phyloP scores from a whole-genome alignment of 2,888 invertebrate genomes.

The Anagyrus pseudococci region DNA sequence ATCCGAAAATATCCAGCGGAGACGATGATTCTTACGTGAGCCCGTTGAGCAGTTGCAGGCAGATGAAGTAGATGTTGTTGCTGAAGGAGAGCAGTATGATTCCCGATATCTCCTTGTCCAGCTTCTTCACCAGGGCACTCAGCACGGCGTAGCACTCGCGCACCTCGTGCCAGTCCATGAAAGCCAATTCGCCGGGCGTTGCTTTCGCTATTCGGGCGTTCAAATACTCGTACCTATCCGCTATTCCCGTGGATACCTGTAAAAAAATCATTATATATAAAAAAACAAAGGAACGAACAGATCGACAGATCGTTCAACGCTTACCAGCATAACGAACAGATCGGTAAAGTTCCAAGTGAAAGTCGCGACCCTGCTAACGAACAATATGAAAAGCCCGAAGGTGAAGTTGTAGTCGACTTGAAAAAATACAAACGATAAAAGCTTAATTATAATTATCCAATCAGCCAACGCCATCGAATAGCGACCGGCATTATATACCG shows the following conservation, averaged over 20 bases:
- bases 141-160: slow-evolving; percentile 72
- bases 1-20: too few relatives aligned
- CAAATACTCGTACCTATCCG: slow-evolving; percentile 70
- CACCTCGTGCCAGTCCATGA: slow-evolving; percentile 67
- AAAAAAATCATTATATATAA: too few relatives aligned
- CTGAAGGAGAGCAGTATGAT: slow-evolving; percentile 72
- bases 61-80: slow-evolving; percentile 77
- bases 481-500: slow-evolving; percentile 42
- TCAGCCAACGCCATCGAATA: too few relatives aligned
- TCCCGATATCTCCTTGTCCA: slow-evolving; percentile 69
- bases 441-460: not conserved
- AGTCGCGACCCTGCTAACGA: slow-evolving; percentile 69
- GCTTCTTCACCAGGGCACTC: slow-evolving; percentile 66
- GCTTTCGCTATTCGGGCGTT: slow-evolving; percentile 63
- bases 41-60: slow-evolving; percentile 73
- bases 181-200: slow-evolving; percentile 56
- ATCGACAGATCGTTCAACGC: slow-evolving; percentile 48
- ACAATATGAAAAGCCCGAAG: slow-evolving; percentile 52
- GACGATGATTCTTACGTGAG: slow-evolving; percentile 66
- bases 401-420: slow-evolving; percentile 51
- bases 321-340: slow-evolving; percentile 74
- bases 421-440: slow-evolving; percentile 20
- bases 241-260: slow-evolving; percentile 64
- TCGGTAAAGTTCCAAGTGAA: slow-evolving; percentile 79
- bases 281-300: not conserved